Conservation (phyloP, 2,888 invertebrate genomes). For the Zhuqinia jingwanae region DNA sequence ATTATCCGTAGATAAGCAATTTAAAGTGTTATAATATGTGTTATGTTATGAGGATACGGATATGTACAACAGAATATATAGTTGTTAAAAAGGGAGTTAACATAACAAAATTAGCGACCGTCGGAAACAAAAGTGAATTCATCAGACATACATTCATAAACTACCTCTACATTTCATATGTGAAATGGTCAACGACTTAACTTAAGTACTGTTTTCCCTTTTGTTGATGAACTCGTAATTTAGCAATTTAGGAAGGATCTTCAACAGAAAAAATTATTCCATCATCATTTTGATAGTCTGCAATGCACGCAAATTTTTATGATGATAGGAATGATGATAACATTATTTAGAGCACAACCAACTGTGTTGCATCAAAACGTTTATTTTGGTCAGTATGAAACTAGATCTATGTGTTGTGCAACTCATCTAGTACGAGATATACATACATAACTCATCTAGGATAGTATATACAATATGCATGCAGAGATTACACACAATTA, state of each 20-base stretch:
- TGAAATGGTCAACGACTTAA: neutral
- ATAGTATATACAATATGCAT: too few species aligned
- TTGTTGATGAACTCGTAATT: neutral
- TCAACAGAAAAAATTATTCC: neutral
- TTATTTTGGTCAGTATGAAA: slow-evolving; percentile 19
- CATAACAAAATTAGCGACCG: neutral
- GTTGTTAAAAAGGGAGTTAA: neutral
- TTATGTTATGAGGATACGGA: neutral
- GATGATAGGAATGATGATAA: neutral
- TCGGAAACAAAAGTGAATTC: neutral
- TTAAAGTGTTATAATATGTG: neutral
- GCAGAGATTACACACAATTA: neutral
- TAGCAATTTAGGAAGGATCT: slow-evolving; percentile 7
- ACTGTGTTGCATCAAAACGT: slow-evolving; percentile 23
- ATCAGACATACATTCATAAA: neutral
- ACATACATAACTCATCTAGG: too few species aligned
- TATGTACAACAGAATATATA: neutral
- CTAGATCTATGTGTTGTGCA: slow-evolving; percentile 19
- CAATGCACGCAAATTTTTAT: neutral
- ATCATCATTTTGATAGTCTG: neutral
- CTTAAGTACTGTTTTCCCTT: neutral
- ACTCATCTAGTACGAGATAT: neutral
- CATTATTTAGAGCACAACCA: slow-evolving; percentile 45
- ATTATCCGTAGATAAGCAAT: too few species aligned
- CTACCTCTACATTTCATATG: neutral